A percentile compares a stretch with the other conserved stretches of the same genome.
These are phyloP conservation scores for Apodemus speciosus DNA, from an alignment of 2,113 vertebrate genomes.

Conservation along the genomic window DNA sequence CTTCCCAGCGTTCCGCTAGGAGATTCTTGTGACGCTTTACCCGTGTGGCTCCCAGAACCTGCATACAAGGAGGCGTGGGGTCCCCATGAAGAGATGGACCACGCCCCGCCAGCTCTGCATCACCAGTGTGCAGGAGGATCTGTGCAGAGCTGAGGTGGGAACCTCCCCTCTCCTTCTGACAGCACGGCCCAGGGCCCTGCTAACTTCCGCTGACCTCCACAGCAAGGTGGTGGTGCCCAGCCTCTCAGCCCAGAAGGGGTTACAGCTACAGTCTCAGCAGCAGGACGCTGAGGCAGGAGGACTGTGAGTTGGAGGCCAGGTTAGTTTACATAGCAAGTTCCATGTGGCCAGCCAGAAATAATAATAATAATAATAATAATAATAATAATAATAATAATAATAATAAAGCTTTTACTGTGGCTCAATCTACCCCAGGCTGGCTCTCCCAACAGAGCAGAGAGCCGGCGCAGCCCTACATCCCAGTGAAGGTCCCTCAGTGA, in stretches of 20 bases:
- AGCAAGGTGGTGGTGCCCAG: background rate
- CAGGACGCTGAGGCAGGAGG: background rate
- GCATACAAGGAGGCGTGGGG: background rate
- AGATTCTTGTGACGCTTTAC: conserved; percentile 61
- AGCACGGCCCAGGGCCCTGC: background rate
- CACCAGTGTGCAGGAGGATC: background rate
- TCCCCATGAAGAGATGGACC: fast-evolving
- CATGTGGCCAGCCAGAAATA: background rate
- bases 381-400: background rate
- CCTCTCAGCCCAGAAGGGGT: background rate
- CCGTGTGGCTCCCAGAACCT: conserved; percentile 71
- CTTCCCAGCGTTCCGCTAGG: conserved; percentile 70
- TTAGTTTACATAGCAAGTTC: background rate
- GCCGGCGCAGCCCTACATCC: background rate
- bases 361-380: background rate
- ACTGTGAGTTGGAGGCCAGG: background rate
- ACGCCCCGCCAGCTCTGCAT: fast-evolving
- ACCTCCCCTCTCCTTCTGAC: too few relatives aligned
- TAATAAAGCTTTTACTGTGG: background rate
- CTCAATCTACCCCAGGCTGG: background rate
- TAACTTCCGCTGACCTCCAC: background rate
- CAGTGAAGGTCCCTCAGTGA: background rate
- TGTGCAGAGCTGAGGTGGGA: background rate
- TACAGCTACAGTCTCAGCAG: background rate
- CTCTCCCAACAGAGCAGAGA: background rate